These are phyloP conservation scores for Erynnis tages DNA, from an alignment of 2,888 invertebrate species.

Conservation along the genomic window DNA sequence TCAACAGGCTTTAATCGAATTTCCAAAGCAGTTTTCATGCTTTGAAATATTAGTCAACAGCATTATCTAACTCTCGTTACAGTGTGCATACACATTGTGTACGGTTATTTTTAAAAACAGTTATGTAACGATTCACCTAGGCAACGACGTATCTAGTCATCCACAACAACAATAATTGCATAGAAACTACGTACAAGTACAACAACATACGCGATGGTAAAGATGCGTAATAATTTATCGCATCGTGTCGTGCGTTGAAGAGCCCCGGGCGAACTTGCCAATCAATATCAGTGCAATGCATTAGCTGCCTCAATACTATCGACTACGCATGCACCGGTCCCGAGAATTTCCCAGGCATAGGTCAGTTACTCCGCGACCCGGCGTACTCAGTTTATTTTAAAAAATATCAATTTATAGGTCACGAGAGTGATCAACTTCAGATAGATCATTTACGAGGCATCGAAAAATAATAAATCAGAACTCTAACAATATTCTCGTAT, in stretches of 20 bases:
- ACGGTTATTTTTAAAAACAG: neutral
- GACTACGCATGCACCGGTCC: slow-evolving; percentile 61
- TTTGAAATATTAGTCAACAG: no score
- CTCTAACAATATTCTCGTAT: neutral
- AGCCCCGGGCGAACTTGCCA: slow-evolving; percentile 33
- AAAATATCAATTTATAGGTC: neutral
- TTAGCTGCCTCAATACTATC: slow-evolving; percentile 45
- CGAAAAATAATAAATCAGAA: neutral
- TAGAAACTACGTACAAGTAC: slow-evolving; percentile 1
- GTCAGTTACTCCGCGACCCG: slow-evolving; percentile 56
- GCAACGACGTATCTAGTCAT: slow-evolving; percentile 14
- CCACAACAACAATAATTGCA: slow-evolving; percentile 19
- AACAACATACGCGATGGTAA: neutral
- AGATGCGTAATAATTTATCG: slow-evolving; percentile 16
- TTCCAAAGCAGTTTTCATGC: no score
- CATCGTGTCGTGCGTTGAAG: slow-evolving; percentile 5
- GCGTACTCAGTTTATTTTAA: slow-evolving; percentile 30
- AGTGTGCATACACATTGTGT: no score
- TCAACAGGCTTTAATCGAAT: no score
- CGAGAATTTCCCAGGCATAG: slow-evolving; percentile 55
- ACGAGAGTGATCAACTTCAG: no score
- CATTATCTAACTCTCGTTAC: no score
- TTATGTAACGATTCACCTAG: slow-evolving; percentile 19
- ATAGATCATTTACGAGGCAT: neutral
- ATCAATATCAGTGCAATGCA: slow-evolving; percentile 61